Base-by-base conservation (phyloP, 2,113 vertebrate species). In the Rhinogobius similis region DNA sequence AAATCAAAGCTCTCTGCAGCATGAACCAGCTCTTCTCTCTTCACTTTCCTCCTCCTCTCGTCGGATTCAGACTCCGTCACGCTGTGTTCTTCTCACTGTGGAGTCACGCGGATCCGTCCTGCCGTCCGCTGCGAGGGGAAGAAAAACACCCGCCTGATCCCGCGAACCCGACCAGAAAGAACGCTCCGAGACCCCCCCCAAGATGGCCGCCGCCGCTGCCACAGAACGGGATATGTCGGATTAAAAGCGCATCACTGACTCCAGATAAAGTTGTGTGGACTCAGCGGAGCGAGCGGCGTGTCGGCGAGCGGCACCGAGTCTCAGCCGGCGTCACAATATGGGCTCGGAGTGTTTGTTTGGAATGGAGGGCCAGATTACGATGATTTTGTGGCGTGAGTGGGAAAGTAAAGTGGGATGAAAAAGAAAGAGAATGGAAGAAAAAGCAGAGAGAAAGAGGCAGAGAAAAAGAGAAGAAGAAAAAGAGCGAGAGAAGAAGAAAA, bases 111-210 rank as follows among this genome's bases (percentile, higher is more conserved):
- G 78, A 79, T 76, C 78, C 82, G 80, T 81, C 59, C 78, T 59
- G 76, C 73, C 84, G 68, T 62, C 71, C 76, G 75, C 79, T 73
- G 75, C 76, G 79, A 79, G 86, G 77, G 80, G 85, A 84, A 86
- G 80, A 78, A 69, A 85, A 84, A 79, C 81, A 82, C 72, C 56
- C 76, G 83, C 79, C 87, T 87, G 76, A 89, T 90, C 80, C 79
- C 39, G 3, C 81, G 80, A 89, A 83, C 85, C 83, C 63, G 69
- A 73, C 75, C 70, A 69, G 67, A 84, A 86, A 87, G 78, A 67
- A 52, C 65, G 67, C n/a, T n/a, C n/a, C n/a, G n/a, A n/a, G n/a
- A n/a, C n/a, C n/a, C n/a, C n/a, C n/a, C n/a, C 9, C 14, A 66
- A 73, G 76, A 70, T 62, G 75, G 71, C 24, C 62, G 4, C 29